phyloP scores from a whole-genome alignment of 2,113 vertebrate genomes.

The Elachura formosa region DNA sequence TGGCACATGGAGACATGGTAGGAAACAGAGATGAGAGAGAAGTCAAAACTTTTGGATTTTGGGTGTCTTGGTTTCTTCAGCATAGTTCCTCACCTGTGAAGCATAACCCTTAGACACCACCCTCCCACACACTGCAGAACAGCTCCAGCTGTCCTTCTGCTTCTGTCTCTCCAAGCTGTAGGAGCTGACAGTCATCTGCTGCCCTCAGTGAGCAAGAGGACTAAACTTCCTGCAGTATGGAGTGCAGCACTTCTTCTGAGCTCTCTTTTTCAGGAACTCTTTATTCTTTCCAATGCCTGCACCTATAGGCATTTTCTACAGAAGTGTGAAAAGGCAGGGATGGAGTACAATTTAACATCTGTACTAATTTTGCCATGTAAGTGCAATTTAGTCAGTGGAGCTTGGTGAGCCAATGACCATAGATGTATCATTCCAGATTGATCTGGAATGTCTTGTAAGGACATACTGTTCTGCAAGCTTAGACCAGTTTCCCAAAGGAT shows the following conservation, averaged over 20 bases:
- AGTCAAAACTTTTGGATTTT: not conserved
- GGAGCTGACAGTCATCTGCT: rapidly evolving
- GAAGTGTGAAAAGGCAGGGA: not conserved
- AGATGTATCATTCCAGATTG: rapidly evolving
- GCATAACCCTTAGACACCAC: not conserved
- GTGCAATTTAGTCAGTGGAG: not conserved
- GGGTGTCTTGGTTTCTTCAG: not conserved
- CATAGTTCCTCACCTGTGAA: not conserved
- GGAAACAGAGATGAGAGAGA: not conserved
- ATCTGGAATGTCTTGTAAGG: not conserved
- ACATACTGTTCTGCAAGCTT: not conserved
- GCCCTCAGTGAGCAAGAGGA: not conserved
- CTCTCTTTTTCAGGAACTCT: not conserved
- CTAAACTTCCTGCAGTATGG: not conserved
- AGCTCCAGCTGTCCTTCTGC: not conserved
- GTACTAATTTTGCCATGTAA: not conserved
- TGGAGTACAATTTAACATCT: not conserved
- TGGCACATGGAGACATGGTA: not conserved
- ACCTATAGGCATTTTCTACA: not conserved
- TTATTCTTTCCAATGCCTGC: not conserved
- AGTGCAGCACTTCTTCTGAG: not conserved
- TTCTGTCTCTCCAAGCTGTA: not conserved
- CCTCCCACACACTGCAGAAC: not conserved
- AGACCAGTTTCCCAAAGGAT: not conserved
- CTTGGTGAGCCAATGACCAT: not conserved